Conservation (phyloP, 2,797 vertebrate species). For the Harpagifer antarcticus region DNA sequence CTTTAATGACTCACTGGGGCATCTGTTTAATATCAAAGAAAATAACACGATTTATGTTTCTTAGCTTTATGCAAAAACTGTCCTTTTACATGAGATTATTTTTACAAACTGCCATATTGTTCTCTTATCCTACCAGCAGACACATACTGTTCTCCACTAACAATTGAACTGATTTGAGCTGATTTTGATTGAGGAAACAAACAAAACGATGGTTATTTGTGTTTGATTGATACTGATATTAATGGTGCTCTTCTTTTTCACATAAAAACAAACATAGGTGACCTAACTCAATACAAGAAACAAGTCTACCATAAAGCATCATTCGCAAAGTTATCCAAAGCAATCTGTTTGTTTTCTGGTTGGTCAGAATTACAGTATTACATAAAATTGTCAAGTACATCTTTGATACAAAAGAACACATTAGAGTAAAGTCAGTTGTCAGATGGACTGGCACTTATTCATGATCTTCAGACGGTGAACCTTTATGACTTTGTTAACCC, state of each 20-base stretch:
- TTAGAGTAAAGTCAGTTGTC: background rate
- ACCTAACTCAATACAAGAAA: background rate
- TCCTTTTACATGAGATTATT: no score
- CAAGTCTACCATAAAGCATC: background rate
- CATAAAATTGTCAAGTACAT: background rate
- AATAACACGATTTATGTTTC: background rate
- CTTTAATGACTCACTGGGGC: slow-evolving; percentile 30
- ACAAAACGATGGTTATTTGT: background rate
- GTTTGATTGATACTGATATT: background rate
- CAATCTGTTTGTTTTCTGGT: background rate
- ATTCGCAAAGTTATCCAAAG: background rate
- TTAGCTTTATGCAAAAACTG: slow-evolving; percentile 11
- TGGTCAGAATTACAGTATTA: background rate
- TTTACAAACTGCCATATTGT: background rate
- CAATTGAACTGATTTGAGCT: slow-evolving; percentile 76
- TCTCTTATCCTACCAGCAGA: slow-evolving; percentile 83
- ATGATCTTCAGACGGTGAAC: background rate
- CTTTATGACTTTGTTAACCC: background rate
- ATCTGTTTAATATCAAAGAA: slow-evolving; percentile 43
- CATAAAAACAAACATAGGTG: background rate
- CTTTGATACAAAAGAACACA: background rate
- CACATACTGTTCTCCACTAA: slow-evolving; percentile 72
- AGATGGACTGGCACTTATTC: background rate
- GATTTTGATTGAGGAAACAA: slow-evolving; percentile 79
- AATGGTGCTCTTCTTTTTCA: background rate